Base-by-base conservation (phyloP, 2,888 invertebrate species). In the Cosmia trapezina region DNA sequence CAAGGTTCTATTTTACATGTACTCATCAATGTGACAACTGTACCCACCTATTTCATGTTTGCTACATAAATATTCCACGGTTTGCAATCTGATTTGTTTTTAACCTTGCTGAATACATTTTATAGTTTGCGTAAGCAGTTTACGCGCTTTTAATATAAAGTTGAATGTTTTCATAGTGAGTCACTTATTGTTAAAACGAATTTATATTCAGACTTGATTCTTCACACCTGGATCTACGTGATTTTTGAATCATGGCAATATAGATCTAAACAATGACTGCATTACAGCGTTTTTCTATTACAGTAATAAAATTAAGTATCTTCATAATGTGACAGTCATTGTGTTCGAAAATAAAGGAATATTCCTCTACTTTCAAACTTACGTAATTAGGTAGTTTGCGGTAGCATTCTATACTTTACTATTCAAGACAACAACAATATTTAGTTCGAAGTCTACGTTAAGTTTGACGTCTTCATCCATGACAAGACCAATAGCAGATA, bases 41-140 rank as follows among this genome's bases (percentile, higher is more conserved):
- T 86, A 85, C 83, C 86, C 82, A 86, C 87, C 85, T 88, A 88
- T 88, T 89, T 83, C 85, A 88, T 90, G 89, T 89, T 89, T 88
- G 87, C 85, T 86, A 84, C 87, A 87, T 88, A 89, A 89, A 91
- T 91, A 90, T 86, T 87, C 86, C 84, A 85, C 86, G 86, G 88
- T 89, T 89, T 88, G 86, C 87, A 87, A 87, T 88, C 86, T 85
- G 89, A 88, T 89, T 88, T 85, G 86, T 86, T 87, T 89, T 89
- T 87, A 90, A 89, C 92, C 93, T 93, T 90, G 90, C 81, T 87
- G 86, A 89, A 87, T 89, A 88, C 84, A 82, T 84, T 81, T 85
- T 85, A 86, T 89, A 86, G 86, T 87, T 86, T 87, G 87, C 87
- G 83, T 86, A 86, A 89, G 86, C 86, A 76, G 71, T 87, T 85